Conservation (phyloP, 2,113 vertebrate genomes). For the Nerophis lumbriciformis region DNA sequence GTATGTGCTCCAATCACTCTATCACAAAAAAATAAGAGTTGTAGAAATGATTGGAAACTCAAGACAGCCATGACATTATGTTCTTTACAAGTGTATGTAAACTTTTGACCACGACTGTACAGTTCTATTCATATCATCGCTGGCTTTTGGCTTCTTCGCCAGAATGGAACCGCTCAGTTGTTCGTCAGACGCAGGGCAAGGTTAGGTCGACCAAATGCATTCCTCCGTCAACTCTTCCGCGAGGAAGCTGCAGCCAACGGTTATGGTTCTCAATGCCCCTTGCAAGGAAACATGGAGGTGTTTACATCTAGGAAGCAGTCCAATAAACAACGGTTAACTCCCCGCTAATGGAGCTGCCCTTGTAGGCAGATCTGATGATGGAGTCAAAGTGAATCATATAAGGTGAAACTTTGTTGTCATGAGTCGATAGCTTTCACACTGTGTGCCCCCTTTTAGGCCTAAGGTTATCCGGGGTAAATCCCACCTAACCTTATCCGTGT, state of each 20-base stretch:
- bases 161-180: constrained; percentile 7
- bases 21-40: too few species aligned
- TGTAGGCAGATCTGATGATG: constrained; percentile 29
- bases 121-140: constrained; percentile 16
- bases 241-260: constrained; percentile 17
- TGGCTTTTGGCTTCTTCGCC: constrained; percentile 8
- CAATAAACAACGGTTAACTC: constrained; percentile 22
- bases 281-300: constrained; percentile 21
- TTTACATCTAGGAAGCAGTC: constrained; percentile 37
- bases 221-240: constrained; percentile 27
- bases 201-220: constrained; percentile 42
- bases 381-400: constrained; percentile 19
- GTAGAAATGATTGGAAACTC: too few species aligned
- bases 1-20: too few species aligned
- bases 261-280: constrained; percentile 23
- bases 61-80: too few species aligned
- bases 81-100: too few species aligned
- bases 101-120: too few species aligned
- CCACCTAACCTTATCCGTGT: too few species aligned
- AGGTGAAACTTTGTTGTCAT: constrained; percentile 16
- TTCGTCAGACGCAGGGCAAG: constrained; percentile 28
- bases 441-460: constrained; percentile 19
- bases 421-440: constrained; percentile 36
- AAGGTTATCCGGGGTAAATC: too few species aligned
- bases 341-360: constrained; percentile 21